Base-by-base conservation (phyloP, 1,140 invertebrate species). In the Calliopsis andreniformis region DNA sequence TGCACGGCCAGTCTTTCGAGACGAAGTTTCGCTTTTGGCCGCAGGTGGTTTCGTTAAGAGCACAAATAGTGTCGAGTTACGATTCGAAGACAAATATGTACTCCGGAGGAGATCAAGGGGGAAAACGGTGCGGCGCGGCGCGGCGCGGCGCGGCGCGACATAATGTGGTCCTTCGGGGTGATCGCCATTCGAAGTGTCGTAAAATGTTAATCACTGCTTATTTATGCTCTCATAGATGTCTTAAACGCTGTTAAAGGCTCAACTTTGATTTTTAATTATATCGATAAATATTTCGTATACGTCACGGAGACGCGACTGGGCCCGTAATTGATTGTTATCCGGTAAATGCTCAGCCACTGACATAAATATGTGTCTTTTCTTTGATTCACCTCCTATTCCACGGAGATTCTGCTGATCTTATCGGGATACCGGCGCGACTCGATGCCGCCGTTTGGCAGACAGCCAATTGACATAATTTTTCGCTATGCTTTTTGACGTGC, bases 171-270 rank as follows among this genome's bases (percentile, higher is more conserved):
- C 3, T 32, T 28, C 10, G 8, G n/a, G 20, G 23, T 30, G 49
- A 56, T n/a, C 30, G 8, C 5, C 16, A 32, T 39, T 58, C 42
- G 32, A 25, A 49, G 18, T 39, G 55, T 58, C 58, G 49, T 75
- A 49, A 80, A 68, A 79, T 63, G 79, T 47, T 79, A 80, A 75
- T 80, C 35, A 12, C 25, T 28, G 6, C 39, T 79, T 73, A 80
- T 68, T 68, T 73, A 73, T 72, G 32, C 55, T 32, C 18, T 32
- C 18, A 18, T 10, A n/a, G 10, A 14, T 68, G 32, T 32, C 6
- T 25, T 77, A 53, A 47, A 73, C 32, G 58, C 28, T 58, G 47
- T 69, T 76, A 68, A 28, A 61, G 43, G 12, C 32, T 32, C n/a
- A 25, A 16, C 28, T 58, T n/a, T 59, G 43, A 75, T 79, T 64